These are phyloP conservation scores for Lasiurus borealis DNA, from an alignment of 2,113 vertebrate genomes.

Conservation along the genomic window DNA sequence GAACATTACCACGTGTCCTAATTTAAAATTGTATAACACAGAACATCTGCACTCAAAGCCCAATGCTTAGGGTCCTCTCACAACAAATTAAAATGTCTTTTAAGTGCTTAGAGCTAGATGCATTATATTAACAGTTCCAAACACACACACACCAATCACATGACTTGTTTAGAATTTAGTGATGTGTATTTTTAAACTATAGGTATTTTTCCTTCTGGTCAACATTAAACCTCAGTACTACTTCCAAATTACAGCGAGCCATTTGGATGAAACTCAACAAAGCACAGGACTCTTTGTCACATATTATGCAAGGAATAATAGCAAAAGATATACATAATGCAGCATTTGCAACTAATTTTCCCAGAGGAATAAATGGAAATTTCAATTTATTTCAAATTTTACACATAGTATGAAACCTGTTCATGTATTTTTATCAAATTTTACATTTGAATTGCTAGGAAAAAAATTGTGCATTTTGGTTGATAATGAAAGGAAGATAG, in stretches of 20 bases:
- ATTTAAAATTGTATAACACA: conserved; percentile 39
- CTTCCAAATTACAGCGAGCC: background rate
- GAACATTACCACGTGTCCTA: background rate
- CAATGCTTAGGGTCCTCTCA: background rate
- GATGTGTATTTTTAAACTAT: conserved; percentile 9
- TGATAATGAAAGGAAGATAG: conserved; percentile 36
- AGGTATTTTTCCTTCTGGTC: conserved; percentile 10
- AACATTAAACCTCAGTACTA: conserved; percentile 6
- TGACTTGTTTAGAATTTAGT: conserved; percentile 12
- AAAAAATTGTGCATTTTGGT: conserved; percentile 43
- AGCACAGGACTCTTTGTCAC: background rate
- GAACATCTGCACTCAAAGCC: conserved; percentile 32
- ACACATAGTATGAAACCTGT: background rate
- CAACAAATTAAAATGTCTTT: background rate
- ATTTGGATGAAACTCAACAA: conserved; percentile 13
- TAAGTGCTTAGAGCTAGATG: background rate
- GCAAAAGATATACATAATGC: background rate
- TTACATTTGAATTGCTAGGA: conserved; percentile 45
- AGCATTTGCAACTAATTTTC: conserved; percentile 21
- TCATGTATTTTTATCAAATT: conserved; percentile 54
- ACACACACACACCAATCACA: background rate
- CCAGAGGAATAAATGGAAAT: conserved; percentile 31
- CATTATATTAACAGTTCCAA: background rate
- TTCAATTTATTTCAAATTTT: conserved; percentile 29
- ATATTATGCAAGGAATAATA: background rate